phyloP scores from a whole-genome alignment of 1,140 invertebrate species.

The Drosophila kepulauana region DNA sequence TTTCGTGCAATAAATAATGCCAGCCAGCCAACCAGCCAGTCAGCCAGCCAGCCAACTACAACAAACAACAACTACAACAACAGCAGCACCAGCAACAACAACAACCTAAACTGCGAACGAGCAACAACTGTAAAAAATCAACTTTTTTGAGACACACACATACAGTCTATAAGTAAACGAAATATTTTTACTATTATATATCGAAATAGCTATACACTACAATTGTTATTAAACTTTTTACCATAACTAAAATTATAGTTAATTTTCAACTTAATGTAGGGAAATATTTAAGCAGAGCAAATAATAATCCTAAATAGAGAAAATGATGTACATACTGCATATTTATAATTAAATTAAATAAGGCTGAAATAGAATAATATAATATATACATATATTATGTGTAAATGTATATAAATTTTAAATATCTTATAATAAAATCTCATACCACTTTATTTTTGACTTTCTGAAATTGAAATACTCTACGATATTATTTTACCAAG shows the following conservation, averaged over 20 bases:
- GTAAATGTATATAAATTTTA: too few species aligned
- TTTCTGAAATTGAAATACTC: too few species aligned
- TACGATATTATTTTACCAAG: too few species aligned
- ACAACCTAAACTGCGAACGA: constrained; percentile 19
- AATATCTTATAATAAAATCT: too few species aligned
- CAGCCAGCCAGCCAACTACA: constrained; percentile 22
- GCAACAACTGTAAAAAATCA: constrained; percentile 61
- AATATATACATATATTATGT: too few species aligned
- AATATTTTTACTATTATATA: neutral
- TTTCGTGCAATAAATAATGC: constrained; percentile 80
- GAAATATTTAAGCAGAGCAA: too few species aligned
- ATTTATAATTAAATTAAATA: too few species aligned
- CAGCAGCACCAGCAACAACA: constrained; percentile 37
- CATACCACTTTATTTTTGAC: too few species aligned
- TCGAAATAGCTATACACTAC: neutral
- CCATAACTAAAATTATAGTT: neutral
- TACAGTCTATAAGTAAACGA: neutral
- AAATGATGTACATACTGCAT: too few species aligned
- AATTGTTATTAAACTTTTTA: neutral
- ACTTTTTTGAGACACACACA: constrained; percentile 5
- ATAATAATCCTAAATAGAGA: too few species aligned
- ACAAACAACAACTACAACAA: constrained; percentile 49
- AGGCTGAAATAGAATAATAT: too few species aligned
- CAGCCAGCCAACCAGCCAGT: constrained; percentile 11
- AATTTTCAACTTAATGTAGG: too few species aligned